phyloP scores from a whole-genome alignment of 64 coral and sea anemone genomes.

The Montipora efflorescens region DNA sequence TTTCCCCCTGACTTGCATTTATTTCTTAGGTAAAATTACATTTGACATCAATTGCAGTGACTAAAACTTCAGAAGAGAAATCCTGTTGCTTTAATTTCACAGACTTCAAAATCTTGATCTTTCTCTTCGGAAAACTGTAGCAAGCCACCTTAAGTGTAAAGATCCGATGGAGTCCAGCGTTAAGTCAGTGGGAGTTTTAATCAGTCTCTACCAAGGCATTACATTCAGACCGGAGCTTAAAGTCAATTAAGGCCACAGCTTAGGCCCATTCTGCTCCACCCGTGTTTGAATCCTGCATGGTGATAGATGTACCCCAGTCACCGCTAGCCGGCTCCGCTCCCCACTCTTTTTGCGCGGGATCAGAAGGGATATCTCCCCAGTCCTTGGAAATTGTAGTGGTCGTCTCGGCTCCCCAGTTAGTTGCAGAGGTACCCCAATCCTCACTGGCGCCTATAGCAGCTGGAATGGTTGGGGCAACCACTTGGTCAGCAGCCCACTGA shows the following conservation, averaged over 20 bases:
- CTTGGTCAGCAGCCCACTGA: slow-evolving; percentile 83
- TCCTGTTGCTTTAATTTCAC: too few relatives aligned
- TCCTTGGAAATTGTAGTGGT: background rate
- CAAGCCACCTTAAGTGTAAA: background rate
- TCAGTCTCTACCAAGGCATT: slow-evolving; percentile 10
- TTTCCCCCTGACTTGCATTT: too few relatives aligned
- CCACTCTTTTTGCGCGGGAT: slow-evolving; percentile 47
- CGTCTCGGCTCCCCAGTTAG: background rate
- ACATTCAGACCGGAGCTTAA: background rate
- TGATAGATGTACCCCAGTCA: slow-evolving; percentile 70
- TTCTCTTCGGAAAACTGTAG: too few relatives aligned
- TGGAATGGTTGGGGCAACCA: background rate
- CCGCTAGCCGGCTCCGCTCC: slow-evolving; percentile 49
- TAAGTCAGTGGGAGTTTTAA: background rate
- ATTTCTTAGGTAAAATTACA: too few relatives aligned
- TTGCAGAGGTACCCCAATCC: background rate
- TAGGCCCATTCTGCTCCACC: slow-evolving; percentile 28
- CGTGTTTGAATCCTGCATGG: slow-evolving; percentile 38
- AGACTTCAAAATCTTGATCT: too few relatives aligned
- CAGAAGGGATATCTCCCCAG: slow-evolving; percentile 40
- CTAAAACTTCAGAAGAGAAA: too few relatives aligned
- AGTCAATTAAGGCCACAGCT: background rate
- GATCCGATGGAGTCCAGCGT: background rate
- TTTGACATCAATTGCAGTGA: too few relatives aligned
- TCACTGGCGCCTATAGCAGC: background rate